Evolutionary conservation across 1,140 invertebrate species (phyloP).

Genomic region (Prorops nasuta): DNA sequence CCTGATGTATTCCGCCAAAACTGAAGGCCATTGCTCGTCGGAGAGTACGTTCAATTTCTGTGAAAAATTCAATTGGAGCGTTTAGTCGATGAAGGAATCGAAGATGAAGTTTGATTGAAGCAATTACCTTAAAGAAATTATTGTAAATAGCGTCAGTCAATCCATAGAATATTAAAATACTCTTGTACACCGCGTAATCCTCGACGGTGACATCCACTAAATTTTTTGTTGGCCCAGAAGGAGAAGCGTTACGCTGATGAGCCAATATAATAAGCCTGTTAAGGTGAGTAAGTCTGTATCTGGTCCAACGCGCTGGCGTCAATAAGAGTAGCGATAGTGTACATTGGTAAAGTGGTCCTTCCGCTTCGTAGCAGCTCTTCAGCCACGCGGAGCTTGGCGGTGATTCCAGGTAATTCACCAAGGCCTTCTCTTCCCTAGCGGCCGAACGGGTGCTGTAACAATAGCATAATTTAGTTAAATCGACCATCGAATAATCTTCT

Average conservation of each 20-base stretch:
- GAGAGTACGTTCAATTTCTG: conserved; percentile 73
- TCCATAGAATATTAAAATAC: conserved; percentile 81
- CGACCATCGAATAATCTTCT: not conserved
- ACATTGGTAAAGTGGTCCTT: conserved; percentile 85
- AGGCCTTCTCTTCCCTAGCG: conserved; percentile 70
- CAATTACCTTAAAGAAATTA: conserved; percentile 70
- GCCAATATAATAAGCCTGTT: conserved; percentile 75
- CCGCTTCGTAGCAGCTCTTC: conserved; percentile 83
- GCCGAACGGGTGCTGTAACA: conserved; percentile 69
- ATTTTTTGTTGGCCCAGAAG: conserved; percentile 57
- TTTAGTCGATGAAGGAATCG: no score
- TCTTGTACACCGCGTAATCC: conserved; percentile 83
- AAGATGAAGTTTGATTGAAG: not conserved
- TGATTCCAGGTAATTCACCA: conserved; percentile 68
- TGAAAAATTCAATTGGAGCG: conserved; percentile 44
- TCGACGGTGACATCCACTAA: conserved; percentile 60
- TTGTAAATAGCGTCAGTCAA: conserved; percentile 76
- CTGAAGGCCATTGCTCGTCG: conserved; percentile 82
- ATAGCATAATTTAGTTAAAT: conserved; percentile 1
- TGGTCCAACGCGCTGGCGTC: conserved; percentile 70
- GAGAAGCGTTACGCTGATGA: conserved; percentile 70
- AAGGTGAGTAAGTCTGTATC: conserved; percentile 69
- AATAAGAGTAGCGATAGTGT: conserved; percentile 78
- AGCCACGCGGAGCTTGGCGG: conserved; percentile 63
- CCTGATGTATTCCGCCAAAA: conserved; percentile 89